Base-by-base conservation (phyloP, 1,140 invertebrate species). In the Telenomus remus region DNA sequence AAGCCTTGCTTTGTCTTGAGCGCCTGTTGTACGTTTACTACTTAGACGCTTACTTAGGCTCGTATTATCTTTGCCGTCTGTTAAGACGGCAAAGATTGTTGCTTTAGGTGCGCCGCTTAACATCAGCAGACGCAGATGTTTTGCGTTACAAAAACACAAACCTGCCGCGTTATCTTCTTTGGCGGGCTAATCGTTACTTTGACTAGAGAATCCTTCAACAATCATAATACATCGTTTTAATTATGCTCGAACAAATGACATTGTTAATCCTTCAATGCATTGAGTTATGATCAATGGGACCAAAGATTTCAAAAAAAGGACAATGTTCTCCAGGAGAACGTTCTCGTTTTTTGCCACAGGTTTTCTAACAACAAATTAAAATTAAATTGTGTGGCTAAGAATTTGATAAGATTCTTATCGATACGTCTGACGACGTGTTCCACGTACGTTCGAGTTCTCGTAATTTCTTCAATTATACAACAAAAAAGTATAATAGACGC, bases 41-140 rank as follows among this genome's bases (percentile, higher is more conserved):
- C 59, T 68, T 68, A 68, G 72, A 68, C 72, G 72, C 72, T 63
- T 64, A 75, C 72, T 76, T 70, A 57, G 73, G 54, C 49, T 57
- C 55, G 53, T 59, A 76, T 76, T 75, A 69, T 75, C 72, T 75
- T 69, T 64, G 53, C 59, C 65, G 59, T 69, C 72, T 75, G 72
- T 69, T 75, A 54, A 65, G 73, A 65, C 60, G 65, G 47, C 65
- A 69, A 48, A 48, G 65, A 47, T 64, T 70, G 65, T 76, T 70
- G 65, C 60, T 69, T 76, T 76, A 70, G 65, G 60, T 70, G 65
- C 44, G 49, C 65, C 55, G 65, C 59, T 76, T 69, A 69, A 56
- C 65, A 76, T 70, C 56, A 65, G 49, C 48, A 65, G 55, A 76
- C 48, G 60, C 60, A 65, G 49, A 65, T 70, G 66, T 76, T 76